Evolutionary conservation across 30 jellyfish, hydroid and myxozoan genomes (phyloP).

Genomic region (Mastigias papua): DNA sequence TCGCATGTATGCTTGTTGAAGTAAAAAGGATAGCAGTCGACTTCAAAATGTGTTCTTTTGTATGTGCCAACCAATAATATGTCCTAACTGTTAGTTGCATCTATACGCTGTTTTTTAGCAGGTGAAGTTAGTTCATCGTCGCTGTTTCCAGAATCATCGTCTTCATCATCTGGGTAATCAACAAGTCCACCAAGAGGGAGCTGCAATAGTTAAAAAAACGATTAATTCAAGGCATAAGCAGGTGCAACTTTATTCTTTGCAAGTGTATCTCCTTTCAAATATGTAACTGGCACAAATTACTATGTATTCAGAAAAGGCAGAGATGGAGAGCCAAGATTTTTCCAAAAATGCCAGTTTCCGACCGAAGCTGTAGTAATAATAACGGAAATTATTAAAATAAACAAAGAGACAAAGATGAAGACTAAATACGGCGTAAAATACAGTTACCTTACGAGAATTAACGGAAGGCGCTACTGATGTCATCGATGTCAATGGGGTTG

Average conservation of each 20-base stretch:
- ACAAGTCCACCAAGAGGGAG: constrained; percentile 90
- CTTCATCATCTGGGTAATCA: constrained; percentile 99
- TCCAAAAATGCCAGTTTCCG: too few relatives aligned
- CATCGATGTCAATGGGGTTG: constrained; percentile 43
- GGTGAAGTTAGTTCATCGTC: constrained; percentile 95
- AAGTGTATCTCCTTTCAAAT: too few relatives aligned
- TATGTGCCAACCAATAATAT: neutral
- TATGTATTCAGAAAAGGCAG: too few relatives aligned
- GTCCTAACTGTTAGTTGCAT: constrained; percentile 53
- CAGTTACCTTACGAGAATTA: constrained; percentile 53
- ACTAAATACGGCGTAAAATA: neutral
- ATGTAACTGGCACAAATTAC: too few relatives aligned
- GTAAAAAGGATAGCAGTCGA: constrained; percentile 28
- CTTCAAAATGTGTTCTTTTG: neutral
- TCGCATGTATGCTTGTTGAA: constrained; percentile 25
- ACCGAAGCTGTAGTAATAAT: too few relatives aligned
- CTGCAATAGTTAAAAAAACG: constrained; percentile 28
- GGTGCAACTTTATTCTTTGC: too few relatives aligned
- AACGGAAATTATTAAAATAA: too few relatives aligned
- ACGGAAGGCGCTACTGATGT: constrained; percentile 67
- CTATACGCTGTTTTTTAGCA: constrained; percentile 88
- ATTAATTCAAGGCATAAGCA: too few relatives aligned
- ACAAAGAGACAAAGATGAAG: neutral
- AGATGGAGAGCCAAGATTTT: too few relatives aligned
- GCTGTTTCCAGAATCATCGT: constrained; percentile 80